Evolutionary conservation across 1,140 invertebrate genomes (phyloP), one percentile per base, ranked within the genome.

Genomic region (Drosophila prosaltans): DNA sequence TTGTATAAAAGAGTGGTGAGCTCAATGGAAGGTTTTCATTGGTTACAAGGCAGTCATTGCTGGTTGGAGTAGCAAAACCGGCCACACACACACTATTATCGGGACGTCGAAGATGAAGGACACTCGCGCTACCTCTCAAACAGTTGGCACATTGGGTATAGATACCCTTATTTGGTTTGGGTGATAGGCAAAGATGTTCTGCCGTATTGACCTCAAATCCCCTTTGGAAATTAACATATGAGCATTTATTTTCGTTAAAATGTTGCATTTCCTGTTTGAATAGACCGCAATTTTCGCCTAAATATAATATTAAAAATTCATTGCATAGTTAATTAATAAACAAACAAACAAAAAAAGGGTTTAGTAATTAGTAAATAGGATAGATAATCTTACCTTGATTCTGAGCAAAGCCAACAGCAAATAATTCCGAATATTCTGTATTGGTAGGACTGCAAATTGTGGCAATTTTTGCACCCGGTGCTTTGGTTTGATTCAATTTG

Each of bases 1-100:
- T 59, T 32, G 76, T 80, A 16, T 61, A 77, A n/a, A 67, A 65
- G 1, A 80, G 7, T 6, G 24, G 32, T 1, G 7, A 4, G 0
- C n/a, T 8, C 0, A 2, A 32, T 7, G 2, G 30, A 26, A n/a
- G 16, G 16, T 16, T 16, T 16, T 16, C 16, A 16, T 16, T 16
- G 16, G 16, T 16, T 16, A 16, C 16, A 16, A 16, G 3, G 39
- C 80, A 82, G 1, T 41, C 30, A 2, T 69, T 11, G 4, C 36
- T 70, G 11, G 69, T 80, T 63, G 78, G 74, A 30, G 74, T 81
- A 69, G 78, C 78, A 51, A 81, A 61, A 16, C 55, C 79, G 0
- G 16, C 36, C 24, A 72, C 62, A 65, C 79, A 82, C 0, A 24
- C 3, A 7, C 62, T 64, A 1, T 55, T 63, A 36, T 78, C 54